Evolutionary conservation across 2,797 vertebrate genomes (phyloP).

Genomic region (Hyperoplus lanceolatus): DNA sequence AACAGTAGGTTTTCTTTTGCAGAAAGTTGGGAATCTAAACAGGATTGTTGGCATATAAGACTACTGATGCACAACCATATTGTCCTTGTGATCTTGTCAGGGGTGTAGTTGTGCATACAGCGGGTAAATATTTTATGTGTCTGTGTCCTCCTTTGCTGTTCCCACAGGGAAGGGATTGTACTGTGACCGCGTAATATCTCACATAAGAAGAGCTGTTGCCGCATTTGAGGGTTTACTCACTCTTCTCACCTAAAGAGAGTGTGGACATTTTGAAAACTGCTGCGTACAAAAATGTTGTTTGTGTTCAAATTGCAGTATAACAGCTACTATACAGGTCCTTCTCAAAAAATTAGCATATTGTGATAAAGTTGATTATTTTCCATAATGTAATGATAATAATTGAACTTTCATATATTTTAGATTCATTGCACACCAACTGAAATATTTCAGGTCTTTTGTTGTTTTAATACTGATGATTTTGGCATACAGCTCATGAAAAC

Average conservation of each 20-base stretch:
- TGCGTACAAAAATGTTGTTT: constrained; percentile 16
- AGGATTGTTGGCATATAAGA: constrained; percentile 29
- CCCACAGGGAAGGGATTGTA: constrained; percentile 47
- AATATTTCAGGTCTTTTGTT: too few species aligned
- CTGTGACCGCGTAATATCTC: constrained; percentile 41
- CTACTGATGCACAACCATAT: constrained; percentile 35
- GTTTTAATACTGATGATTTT: too few species aligned
- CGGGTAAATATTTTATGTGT: constrained; percentile 74
- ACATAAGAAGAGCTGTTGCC: constrained; percentile 31
- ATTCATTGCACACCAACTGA: too few species aligned
- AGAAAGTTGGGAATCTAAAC: constrained; percentile 9
- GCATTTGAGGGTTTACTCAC: constrained; percentile 13
- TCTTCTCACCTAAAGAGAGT: constrained; percentile 13
- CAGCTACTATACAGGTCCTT: not conserved
- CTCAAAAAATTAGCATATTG: too few species aligned
- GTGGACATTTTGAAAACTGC: not conserved
- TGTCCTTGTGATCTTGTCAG: constrained; percentile 54
- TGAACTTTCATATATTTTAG: too few species aligned
- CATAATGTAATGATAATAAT: too few species aligned
- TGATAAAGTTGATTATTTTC: too few species aligned
- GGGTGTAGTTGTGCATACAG: constrained; percentile 55
- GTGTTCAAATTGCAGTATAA: not conserved
- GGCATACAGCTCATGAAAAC: too few species aligned
- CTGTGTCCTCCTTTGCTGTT: constrained; percentile 57
- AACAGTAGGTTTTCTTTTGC: not conserved